phyloP scores from a whole-genome alignment of 1,140 invertebrate genomes.

The Dysdera silvatica region DNA sequence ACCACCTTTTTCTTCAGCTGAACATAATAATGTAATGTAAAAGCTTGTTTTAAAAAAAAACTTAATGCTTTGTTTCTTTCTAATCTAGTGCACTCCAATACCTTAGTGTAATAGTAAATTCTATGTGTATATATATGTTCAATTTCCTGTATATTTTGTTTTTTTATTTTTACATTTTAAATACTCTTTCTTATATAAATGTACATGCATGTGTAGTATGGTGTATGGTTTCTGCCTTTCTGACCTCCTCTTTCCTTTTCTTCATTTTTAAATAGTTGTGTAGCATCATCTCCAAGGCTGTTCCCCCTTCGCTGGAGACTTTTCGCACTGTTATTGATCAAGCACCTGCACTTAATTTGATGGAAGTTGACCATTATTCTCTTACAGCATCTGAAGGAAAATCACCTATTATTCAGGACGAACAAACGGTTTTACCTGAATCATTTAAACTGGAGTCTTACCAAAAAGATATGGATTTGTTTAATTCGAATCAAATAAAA shows the following conservation, averaged over 20 bases:
- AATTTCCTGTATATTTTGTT: not conserved
- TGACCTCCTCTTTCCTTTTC: slow-evolving; percentile 24
- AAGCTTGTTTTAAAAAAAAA: too few relatives aligned
- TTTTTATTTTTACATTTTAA: not conserved
- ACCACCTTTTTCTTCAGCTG: too few relatives aligned
- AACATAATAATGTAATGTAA: too few relatives aligned
- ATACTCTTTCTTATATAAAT: not conserved
- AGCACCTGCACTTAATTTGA: not conserved
- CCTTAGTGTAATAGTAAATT: too few relatives aligned
- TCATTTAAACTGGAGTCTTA: too few relatives aligned
- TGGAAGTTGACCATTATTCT: too few relatives aligned
- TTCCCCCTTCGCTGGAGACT: slow-evolving; percentile 15
- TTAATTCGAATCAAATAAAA: too few relatives aligned
- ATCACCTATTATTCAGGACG: too few relatives aligned
- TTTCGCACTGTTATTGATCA: slow-evolving; percentile 8
- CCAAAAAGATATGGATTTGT: too few relatives aligned
- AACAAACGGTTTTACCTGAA: too few relatives aligned
- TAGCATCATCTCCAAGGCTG: slow-evolving; percentile 13
- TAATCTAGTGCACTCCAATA: not conserved
- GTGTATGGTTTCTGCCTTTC: slow-evolving; percentile 4
- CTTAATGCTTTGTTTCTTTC: not conserved
- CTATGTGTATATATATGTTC: not conserved
- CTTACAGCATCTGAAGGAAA: too few relatives aligned
- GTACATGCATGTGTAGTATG: slow-evolving; percentile 13
- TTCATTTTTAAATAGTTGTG: slow-evolving; percentile 22